Evolutionary conservation across 2,888 invertebrate genomes (phyloP).

Genomic region (Teleiodes luculella): DNA sequence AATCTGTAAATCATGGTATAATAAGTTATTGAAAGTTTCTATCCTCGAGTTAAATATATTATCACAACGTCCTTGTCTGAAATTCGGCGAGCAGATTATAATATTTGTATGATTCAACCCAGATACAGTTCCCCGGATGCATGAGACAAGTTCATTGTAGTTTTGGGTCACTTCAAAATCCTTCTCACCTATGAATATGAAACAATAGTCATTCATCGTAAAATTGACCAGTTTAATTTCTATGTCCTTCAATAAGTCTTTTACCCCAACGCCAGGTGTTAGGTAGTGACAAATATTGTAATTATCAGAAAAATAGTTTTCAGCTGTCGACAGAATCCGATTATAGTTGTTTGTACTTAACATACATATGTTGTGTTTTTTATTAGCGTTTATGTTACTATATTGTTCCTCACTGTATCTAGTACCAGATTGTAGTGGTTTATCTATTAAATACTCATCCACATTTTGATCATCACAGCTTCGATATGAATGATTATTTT

Average conservation of each 20-base stretch:
- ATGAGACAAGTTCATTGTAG: background rate
- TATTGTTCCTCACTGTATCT: background rate
- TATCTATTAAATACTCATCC: too few relatives aligned
- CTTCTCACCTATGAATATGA: slow-evolving; percentile 2
- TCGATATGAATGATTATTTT: too few relatives aligned
- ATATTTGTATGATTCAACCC: background rate
- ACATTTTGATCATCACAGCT: too few relatives aligned
- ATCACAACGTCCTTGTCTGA: background rate
- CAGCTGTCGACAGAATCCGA: background rate
- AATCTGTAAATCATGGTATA: background rate
- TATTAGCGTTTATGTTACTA: background rate
- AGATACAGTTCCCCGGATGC: background rate
- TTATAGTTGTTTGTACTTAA: background rate
- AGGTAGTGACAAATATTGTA: slow-evolving; percentile 2
- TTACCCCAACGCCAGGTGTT: background rate
- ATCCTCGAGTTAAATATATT: background rate
- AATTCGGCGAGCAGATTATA: background rate
- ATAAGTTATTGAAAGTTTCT: background rate
- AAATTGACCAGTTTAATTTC: background rate
- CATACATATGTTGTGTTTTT: background rate
- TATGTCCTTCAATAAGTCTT: background rate
- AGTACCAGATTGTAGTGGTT: too few relatives aligned
- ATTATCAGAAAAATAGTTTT: background rate
- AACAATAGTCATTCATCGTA: background rate
- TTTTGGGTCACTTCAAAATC: background rate